Evolutionary conservation across 2,888 invertebrate genomes (phyloP).

Genomic region (Drosophila suboccidentalis): DNA sequence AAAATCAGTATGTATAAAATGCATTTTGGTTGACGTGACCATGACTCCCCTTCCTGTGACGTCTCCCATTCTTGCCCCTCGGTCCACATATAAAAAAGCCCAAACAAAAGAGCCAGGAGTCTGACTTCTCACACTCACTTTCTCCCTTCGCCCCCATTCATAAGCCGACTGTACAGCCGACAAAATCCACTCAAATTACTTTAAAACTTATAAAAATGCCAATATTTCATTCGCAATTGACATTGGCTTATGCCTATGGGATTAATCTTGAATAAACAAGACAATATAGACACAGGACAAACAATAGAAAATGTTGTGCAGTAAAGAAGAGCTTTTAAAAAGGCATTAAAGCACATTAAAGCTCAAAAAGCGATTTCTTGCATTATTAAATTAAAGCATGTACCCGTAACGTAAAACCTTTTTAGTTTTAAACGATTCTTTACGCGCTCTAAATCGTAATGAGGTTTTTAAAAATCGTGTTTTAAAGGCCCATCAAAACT

Average conservation of each 20-base stretch:
- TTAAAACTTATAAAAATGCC: conserved; percentile 7
- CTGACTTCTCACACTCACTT: conserved; percentile 40
- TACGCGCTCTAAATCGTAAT: not conserved
- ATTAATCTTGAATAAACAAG: not conserved
- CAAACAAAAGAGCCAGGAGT: conserved; percentile 27
- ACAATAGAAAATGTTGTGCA: not conserved
- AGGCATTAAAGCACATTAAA: no score
- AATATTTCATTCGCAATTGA: not conserved
- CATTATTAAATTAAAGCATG: not conserved
- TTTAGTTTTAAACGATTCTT: not conserved
- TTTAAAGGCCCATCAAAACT: not conserved
- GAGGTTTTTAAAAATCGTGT: not conserved
- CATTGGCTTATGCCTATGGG: not conserved
- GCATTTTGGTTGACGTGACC: conserved; percentile 78
- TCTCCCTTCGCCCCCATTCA: conserved; percentile 3
- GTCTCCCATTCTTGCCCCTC: not conserved
- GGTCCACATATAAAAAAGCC: conserved; percentile 26
- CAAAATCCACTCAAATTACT: conserved; percentile 39
- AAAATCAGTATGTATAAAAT: conserved; percentile 58
- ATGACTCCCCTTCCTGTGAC: conserved; percentile 18
- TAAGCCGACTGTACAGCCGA: conserved; percentile 38
- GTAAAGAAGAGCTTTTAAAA: no score
- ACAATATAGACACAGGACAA: not conserved
- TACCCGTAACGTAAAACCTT: not conserved
- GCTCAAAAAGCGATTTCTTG: not conserved